Evolutionary conservation across 2,888 invertebrate genomes (phyloP).

Genomic region (Shargacucullia verbasci): DNA sequence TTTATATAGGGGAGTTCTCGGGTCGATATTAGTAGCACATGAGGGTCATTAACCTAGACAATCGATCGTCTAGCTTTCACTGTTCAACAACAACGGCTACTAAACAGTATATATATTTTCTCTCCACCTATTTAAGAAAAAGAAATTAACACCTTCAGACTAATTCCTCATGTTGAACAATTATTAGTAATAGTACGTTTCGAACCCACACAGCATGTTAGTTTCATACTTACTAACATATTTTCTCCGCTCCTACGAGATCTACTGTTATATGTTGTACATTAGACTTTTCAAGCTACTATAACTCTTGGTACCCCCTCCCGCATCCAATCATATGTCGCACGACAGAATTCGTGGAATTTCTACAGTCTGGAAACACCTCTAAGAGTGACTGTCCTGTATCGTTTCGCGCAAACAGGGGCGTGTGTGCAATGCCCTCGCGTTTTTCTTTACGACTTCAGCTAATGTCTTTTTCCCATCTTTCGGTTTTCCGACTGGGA

Average conservation of each 20-base stretch:
- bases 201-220: too few species aligned
- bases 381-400: slow-evolving; percentile 1
- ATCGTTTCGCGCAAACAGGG: slow-evolving; percentile 17
- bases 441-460: slow-evolving; percentile 23
- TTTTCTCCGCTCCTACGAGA: too few species aligned
- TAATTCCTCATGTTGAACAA: too few species aligned
- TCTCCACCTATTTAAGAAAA: too few species aligned
- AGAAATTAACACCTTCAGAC: too few species aligned
- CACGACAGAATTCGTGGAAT: background rate
- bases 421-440: slow-evolving; percentile 15
- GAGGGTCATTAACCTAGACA: slow-evolving; percentile 37
- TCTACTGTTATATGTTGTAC: too few species aligned
- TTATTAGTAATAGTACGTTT: too few species aligned
- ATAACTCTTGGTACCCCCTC: too few species aligned
- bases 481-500: slow-evolving; percentile 11
- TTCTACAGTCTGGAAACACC: background rate
- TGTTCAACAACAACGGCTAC: slow-evolving; percentile 19
- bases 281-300: too few species aligned
- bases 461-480: slow-evolving; percentile 46
- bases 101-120: slow-evolving; percentile 1
- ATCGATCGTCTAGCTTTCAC: slow-evolving; percentile 29
- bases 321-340: too few species aligned
- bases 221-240: too few species aligned
- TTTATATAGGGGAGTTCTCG: slow-evolving; percentile 19
- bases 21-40: background rate